Evolutionary conservation across 2,888 invertebrate species (phyloP), one percentile per base, ranked within the genome.

Genomic region (Eucera pruinosa): DNA sequence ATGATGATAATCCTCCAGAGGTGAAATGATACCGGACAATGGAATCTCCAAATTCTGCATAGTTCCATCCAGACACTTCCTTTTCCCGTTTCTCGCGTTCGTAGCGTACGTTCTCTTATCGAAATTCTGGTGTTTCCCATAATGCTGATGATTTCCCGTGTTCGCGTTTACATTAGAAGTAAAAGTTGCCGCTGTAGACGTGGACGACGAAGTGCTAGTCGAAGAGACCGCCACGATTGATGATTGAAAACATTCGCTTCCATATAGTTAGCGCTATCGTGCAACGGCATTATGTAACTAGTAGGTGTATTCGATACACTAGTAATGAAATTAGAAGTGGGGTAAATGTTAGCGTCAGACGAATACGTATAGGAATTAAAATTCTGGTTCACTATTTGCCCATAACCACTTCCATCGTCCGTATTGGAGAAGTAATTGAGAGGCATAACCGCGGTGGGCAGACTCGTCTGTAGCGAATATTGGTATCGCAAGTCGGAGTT

Each of bases 231-330:
- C 82, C 5, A 90, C 89, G 47, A 91, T 92, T 0, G 92, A 86
- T 20, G 92, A 48, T 1, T 92, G 69, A 39, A 92, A 92, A 89
- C 86, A 54, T 91, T 92, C 0, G 89, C 69, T 60, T 92, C 92
- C 62, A 91, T 82, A 45, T 92, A 92, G 67, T 92, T 92, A 0
- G 84, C 61, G 62, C 91, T 92, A 6, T 92, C 92, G 43, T 92
- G 92, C 13, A 92, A 62, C 0, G 92, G 89, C 91, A 92, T 91
- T 91, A 92, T 92, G 36, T 92, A 92, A 64, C 88, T 89, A 0
- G 89, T 88, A 3, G 92, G 88, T 7, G 89, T 90, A 30, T 92
- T 92, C 0, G 92, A 89, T 68, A 92, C 92, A 52, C 91, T 91
- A 2, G 90, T 88, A 18, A 92, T 92, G 23, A 92, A 92, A 50